These are phyloP conservation scores for Petrolisthes cinctipes DNA, from an alignment of 2,888 invertebrate genomes.

Conservation along the genomic window DNA sequence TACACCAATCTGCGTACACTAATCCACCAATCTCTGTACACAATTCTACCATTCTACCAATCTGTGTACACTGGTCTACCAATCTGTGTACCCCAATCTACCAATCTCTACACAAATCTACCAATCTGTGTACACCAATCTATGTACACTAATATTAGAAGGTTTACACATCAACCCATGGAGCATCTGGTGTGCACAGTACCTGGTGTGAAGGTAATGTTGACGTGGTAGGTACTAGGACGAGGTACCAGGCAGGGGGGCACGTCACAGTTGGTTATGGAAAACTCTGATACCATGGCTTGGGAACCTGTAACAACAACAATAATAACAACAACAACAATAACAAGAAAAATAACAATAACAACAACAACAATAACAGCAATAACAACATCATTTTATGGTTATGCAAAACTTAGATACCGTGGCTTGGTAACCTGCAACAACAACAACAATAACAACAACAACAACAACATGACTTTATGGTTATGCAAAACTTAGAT, in stretches of 20 bases:
- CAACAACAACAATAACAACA: too few relatives aligned
- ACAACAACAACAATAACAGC: too few relatives aligned
- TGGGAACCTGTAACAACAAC: conserved; percentile 4
- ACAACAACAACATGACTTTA: too few relatives aligned
- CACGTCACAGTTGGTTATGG: conserved; percentile 25
- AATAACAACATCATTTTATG: too few relatives aligned
- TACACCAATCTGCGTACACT: too few relatives aligned
- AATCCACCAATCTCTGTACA: too few relatives aligned
- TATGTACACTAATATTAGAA: conserved; percentile 10
- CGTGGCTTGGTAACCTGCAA: conserved; percentile 8
- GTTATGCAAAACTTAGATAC: not conserved
- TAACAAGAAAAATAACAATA: too few relatives aligned
- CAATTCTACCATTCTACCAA: too few relatives aligned
- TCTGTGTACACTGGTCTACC: conserved; percentile 29
- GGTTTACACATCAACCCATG: not conserved
- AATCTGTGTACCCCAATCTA: conserved; percentile 33
- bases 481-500: too few relatives aligned
- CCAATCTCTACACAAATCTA: conserved; percentile 26
- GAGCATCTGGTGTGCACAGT: not conserved
- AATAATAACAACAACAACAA: too few relatives aligned
- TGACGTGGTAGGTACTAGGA: conserved; percentile 48
- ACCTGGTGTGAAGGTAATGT: conserved; percentile 52
- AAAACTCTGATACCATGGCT: not conserved
- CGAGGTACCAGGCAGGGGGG: conserved; percentile 41
- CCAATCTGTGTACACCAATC: conserved; percentile 17